Evolutionary conservation across 2,888 invertebrate species (phyloP), one percentile per base, ranked within the genome.

Genomic region (Deroplatys truncata): DNA sequence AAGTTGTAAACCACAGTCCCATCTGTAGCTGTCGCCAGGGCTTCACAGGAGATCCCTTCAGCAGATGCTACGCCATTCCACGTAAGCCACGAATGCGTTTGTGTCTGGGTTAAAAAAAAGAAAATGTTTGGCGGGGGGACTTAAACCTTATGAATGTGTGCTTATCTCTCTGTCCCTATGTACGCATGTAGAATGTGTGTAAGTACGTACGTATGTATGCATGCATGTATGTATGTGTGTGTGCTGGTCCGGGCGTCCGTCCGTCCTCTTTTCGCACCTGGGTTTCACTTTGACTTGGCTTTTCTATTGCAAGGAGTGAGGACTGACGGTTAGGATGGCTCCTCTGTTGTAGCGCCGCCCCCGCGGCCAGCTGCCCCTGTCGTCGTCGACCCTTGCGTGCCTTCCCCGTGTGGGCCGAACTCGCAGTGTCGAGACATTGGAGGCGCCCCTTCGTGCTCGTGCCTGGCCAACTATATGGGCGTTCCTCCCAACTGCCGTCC

Each of bases 21-120:
- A 95, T 96, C 91, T 98, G 98, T 92, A 95, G 94, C 85, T 97
- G 98, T 92, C 94, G 94, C 84, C 93, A 93, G 91, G 96, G 96
- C 84, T 97, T 95, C 92, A 96, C 96, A 91, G 97, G 97, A 91
- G 97, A 97, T 94, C 96, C 97, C 85, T 97, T 97, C 92, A 95
- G 95, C 91, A 94, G 95, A 91, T 97, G 97, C 92, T 93, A 94
- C 86, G 93, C 94, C 85, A 93, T 94, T 29, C 86, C 72, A 92
- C 93, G 94, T 94, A 93, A 92, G 92, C 91, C 56, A 72, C 29
- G 84, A 25, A 20, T 84, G 84, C 29, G 28, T 84, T 29, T 84
- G 7, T 20, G 28, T 72, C 7, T 25, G 43, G 43, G 43, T 20
- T 31, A 31, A 25, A 31, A n/a, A n/a, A 1, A 20, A 31, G 84